Conservation (phyloP, 2,888 invertebrate genomes). For the Gastracanthus pulcherrimus region DNA sequence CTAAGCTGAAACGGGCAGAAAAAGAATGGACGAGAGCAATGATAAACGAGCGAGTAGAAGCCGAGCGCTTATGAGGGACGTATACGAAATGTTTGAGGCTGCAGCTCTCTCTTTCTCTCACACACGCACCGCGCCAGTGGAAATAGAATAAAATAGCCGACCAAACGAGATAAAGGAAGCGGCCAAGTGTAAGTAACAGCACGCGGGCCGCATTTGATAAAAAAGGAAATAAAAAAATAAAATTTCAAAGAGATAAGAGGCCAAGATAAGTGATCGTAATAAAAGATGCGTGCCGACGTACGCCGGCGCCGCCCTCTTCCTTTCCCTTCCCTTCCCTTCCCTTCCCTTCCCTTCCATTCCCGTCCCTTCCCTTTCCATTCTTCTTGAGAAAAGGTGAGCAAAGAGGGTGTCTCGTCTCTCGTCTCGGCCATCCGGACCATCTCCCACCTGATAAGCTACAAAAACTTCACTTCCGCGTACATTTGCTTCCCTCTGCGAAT, state of each 20-base stretch:
- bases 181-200: no score
- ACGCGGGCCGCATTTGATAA: no score
- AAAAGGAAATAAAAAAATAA: background rate
- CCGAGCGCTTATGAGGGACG: no score
- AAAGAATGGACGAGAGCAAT: conserved; percentile 45
- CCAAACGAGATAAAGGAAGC: conserved; percentile 45
- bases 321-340: no score
- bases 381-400: background rate
- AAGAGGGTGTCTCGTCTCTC: background rate
- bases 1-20: conserved; percentile 24
- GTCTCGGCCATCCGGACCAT: background rate
- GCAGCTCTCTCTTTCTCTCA: no score
- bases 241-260: conserved; percentile 22
- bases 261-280: conserved; percentile 33
- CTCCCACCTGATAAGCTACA: background rate
- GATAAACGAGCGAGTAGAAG: conserved; percentile 48
- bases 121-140: background rate
- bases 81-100: conserved; percentile 33
- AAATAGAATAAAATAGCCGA: conserved; percentile 39
- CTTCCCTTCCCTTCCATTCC: no score
- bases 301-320: background rate
- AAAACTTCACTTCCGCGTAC: background rate
- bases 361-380: no score
- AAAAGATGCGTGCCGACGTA: conserved; percentile 29
- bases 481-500: background rate